Evolutionary conservation across 2,113 vertebrate species (phyloP).

Genomic region (Electrona antarctica): DNA sequence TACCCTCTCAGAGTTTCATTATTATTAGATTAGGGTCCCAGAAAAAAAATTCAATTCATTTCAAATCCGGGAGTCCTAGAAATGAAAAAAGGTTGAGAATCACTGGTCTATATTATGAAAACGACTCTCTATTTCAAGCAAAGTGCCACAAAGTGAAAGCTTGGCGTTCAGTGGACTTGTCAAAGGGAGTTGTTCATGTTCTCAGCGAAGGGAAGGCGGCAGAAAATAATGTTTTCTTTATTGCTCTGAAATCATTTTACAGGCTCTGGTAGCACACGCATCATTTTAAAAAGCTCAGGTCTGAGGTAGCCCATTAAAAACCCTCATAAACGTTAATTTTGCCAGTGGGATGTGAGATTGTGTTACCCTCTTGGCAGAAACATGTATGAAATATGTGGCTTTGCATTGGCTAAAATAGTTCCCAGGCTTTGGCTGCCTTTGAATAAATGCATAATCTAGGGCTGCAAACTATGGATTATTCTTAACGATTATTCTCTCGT

Average conservation of each 20-base stretch:
- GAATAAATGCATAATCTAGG: conserved; percentile 60
- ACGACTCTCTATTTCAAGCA: too few species aligned
- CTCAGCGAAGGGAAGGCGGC: conserved; percentile 56
- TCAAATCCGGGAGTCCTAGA: too few species aligned
- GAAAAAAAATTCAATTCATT: too few species aligned
- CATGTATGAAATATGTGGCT: conserved; percentile 85
- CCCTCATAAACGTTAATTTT: conserved; percentile 91
- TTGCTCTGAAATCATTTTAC: conserved; percentile 73
- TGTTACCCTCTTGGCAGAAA: conserved; percentile 90
- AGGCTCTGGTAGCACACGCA: conserved; percentile 77
- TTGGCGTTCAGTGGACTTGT: conserved; percentile 40
- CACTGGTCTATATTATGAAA: too few species aligned
- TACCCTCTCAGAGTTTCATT: too few species aligned
- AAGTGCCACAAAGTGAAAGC: too few species aligned
- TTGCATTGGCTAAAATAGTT: conserved; percentile 82
- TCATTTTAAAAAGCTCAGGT: conserved; percentile 87
- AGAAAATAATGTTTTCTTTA: conserved; percentile 72
- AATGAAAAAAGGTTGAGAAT: too few species aligned
- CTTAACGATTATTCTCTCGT: too few species aligned
- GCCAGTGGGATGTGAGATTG: conserved; percentile 86
- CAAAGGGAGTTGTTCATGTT: conserved; percentile 63
- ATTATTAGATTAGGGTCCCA: too few species aligned
- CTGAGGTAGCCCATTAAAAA: conserved; percentile 90
- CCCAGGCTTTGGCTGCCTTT: conserved; percentile 62
- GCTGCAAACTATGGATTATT: too few species aligned